These are phyloP conservation scores for Phaedon cochleariae DNA, from an alignment of 2,888 invertebrate species.

Conservation along the genomic window DNA sequence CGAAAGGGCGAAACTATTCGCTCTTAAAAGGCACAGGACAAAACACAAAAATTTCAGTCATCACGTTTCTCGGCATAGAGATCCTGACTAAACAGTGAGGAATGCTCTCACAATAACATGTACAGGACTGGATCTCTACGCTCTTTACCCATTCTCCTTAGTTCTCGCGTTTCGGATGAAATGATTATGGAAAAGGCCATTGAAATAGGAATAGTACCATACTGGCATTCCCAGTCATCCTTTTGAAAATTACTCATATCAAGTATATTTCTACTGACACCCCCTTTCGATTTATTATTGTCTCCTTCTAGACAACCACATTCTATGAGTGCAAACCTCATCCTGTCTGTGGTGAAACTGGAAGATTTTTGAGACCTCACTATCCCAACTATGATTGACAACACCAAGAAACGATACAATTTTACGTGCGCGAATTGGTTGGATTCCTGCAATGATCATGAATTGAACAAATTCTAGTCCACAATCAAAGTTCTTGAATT, in stretches of 20 bases:
- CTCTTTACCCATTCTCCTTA: not conserved
- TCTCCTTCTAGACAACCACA: no score
- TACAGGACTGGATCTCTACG: not conserved
- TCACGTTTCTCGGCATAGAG: not conserved
- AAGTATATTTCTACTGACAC: no score
- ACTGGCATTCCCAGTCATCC: not conserved
- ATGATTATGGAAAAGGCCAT: not conserved
- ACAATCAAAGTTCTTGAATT: not conserved
- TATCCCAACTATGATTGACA: not conserved
- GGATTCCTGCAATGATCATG: not conserved
- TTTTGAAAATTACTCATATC: not conserved
- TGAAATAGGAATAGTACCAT: not conserved
- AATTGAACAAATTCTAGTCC: not conserved
- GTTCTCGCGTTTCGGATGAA: not conserved
- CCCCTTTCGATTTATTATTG: no score
- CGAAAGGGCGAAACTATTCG: slow-evolving; percentile 1
- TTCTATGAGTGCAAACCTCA: no score
- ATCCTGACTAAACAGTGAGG: not conserved
- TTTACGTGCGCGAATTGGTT: not conserved
- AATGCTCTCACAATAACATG: not conserved
- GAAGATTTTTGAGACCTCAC: not conserved
- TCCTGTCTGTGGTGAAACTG: not conserved
- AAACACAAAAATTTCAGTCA: not conserved
- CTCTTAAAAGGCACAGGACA: not conserved
- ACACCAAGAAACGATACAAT: slow-evolving; percentile 3